phyloP scores from a whole-genome alignment of 1,140 invertebrate genomes.

The Lordiphosa stackelbergi region DNA sequence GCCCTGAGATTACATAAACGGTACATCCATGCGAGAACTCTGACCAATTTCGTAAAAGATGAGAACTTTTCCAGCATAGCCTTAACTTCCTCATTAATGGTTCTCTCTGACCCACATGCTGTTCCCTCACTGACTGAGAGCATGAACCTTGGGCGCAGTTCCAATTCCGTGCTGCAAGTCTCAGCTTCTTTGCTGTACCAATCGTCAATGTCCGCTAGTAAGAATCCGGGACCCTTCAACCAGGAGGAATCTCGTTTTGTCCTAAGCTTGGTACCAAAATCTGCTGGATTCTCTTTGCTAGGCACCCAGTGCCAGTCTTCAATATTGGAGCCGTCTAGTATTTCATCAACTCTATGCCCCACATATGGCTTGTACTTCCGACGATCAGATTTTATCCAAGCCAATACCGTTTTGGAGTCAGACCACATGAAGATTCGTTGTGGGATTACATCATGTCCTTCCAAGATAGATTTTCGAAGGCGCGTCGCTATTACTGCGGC shows the following conservation, averaged over 20 bases:
- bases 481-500: background rate
- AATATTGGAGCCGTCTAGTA: background rate
- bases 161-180: too few species aligned
- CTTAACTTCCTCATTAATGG: too few species aligned
- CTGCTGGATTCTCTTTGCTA: background rate
- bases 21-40: too few species aligned
- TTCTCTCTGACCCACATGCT: too few species aligned
- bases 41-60: too few species aligned
- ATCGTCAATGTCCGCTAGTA: background rate
- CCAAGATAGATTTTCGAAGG: constrained; percentile 5
- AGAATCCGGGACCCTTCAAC: background rate
- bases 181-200: background rate
- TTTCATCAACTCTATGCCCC: too few species aligned
- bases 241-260: background rate
- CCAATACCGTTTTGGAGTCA: constrained; percentile 1
- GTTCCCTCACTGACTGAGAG: too few species aligned
- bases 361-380: constrained; percentile 7
- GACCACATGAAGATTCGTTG: constrained; percentile 8
- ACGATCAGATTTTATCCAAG: constrained; percentile 1
- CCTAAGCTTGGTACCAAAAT: background rate
- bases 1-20: too few species aligned
- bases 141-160: too few species aligned
- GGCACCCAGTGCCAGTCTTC: background rate
- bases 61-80: too few species aligned
- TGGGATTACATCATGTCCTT: background rate